A percentile compares a stretch with the other conserved stretches of the same genome.
These are phyloP conservation scores for Leucophenga maculata DNA, from an alignment of 2,888 invertebrate genomes.

Conservation along the genomic window DNA sequence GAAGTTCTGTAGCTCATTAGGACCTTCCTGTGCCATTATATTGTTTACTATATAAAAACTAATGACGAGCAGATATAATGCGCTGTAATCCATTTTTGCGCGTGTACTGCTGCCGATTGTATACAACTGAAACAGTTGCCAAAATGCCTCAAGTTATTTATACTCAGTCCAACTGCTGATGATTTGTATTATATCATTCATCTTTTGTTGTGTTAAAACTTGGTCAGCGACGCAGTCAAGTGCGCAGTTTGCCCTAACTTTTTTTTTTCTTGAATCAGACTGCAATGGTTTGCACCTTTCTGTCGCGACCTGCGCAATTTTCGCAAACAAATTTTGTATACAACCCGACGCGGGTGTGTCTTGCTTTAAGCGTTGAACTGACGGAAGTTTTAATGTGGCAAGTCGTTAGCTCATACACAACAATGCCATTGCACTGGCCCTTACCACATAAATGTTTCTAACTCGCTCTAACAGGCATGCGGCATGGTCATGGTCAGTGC, in stretches of 20 bases:
- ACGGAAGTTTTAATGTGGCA: slow-evolving; percentile 14
- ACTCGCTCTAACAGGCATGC: background rate
- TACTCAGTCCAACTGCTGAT: slow-evolving; percentile 26
- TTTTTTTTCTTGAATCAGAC: too few species aligned
- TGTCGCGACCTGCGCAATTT: slow-evolving; percentile 21
- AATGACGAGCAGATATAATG: slow-evolving; percentile 35
- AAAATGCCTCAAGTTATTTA: slow-evolving; percentile 36
- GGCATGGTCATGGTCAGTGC: slow-evolving; percentile 68
- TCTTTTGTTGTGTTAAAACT: slow-evolving; percentile 9
- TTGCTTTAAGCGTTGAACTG: background rate
- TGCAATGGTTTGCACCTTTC: slow-evolving; percentile 12
- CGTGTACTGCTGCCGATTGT: slow-evolving; percentile 15
- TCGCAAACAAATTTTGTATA: background rate
- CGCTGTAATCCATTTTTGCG: too few species aligned
- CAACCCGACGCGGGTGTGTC: background rate
- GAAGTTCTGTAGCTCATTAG: slow-evolving; percentile 56
- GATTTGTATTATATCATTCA: slow-evolving; percentile 29
- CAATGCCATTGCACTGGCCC: background rate
- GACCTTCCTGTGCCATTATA: slow-evolving; percentile 34
- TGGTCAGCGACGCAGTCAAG: slow-evolving; percentile 35
- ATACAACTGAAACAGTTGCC: slow-evolving; percentile 51
- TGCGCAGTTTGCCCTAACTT: slow-evolving; percentile 29
- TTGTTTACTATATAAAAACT: slow-evolving; percentile 32
- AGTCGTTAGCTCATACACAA: background rate
- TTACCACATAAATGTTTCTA: background rate